Evolutionary conservation across 2,797 vertebrate species (phyloP).

Genomic region (Acanthurus tractus): DNA sequence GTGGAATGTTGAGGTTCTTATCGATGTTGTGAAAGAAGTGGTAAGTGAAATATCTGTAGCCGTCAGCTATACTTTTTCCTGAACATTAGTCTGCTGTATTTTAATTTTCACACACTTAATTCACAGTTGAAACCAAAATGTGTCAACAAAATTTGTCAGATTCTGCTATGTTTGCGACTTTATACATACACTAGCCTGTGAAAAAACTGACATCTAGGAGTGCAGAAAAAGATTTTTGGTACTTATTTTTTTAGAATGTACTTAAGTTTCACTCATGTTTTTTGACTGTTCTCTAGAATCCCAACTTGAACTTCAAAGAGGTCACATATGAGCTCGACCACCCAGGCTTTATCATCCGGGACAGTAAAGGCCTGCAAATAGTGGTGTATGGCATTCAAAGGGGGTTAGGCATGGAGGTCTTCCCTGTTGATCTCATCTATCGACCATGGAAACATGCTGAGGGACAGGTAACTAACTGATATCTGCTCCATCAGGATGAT

Average conservation of each 20-base stretch:
- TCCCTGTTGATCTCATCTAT: conserved; percentile 98
- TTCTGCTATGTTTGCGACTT: too few species aligned
- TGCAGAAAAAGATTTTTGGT: too few species aligned
- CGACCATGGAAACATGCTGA: conserved; percentile 99
- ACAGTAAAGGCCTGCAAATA: conserved; percentile 97
- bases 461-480: conserved; percentile 90
- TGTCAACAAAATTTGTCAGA: too few species aligned
- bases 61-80: accelerated
- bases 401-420: conserved; percentile 95
- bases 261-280: background rate
- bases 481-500: background rate
- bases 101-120: background rate
- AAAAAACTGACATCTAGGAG: too few species aligned
- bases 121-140: too few species aligned
- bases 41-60: conserved; percentile 81
- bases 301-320: conserved; percentile 98
- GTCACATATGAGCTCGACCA: conserved; percentile 99
- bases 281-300: conserved; percentile 86
- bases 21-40: conserved; percentile 98
- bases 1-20: conserved; percentile 98
- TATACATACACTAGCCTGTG: too few species aligned
- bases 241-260: too few species aligned
- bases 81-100: background rate
- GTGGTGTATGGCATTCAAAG: conserved; percentile 97
- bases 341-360: conserved; percentile 95